Evolutionary conservation across 2,797 vertebrate genomes (phyloP).

Genomic region (Moxostoma hubbsi): DNA sequence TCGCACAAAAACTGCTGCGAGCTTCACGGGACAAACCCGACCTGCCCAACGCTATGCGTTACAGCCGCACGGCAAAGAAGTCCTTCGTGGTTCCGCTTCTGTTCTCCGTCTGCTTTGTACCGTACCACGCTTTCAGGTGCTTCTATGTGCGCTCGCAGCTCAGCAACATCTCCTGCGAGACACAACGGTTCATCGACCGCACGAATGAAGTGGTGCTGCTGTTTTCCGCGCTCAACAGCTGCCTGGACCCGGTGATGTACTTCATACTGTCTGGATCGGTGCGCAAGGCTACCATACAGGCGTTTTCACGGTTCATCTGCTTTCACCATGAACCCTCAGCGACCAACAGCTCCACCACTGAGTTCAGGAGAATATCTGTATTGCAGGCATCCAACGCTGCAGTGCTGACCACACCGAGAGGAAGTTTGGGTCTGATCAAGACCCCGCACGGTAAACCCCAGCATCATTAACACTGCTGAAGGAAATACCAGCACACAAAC

Average conservation of each 20-base stretch:
- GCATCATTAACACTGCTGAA: neutral
- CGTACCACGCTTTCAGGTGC: constrained; percentile 85
- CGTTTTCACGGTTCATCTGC: constrained; percentile 70
- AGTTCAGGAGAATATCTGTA: constrained; percentile 45
- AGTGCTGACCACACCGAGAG: neutral
- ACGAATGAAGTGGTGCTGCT: constrained; percentile 86
- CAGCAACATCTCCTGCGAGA: constrained; percentile 71
- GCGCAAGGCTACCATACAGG: constrained; percentile 81
- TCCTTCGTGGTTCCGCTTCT: constrained; percentile 91
- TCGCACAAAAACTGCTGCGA: constrained; percentile 80
- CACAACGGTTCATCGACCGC: constrained; percentile 75
- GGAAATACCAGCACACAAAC: neutral
- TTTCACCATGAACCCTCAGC: neutral
- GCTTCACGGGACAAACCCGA: constrained; percentile 79
- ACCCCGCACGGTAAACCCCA: neutral
- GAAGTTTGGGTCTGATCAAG: constrained; percentile 14
- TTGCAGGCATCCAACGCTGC: constrained; percentile 27
- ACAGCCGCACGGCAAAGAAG: constrained; percentile 82
- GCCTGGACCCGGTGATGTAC: constrained; percentile 93
- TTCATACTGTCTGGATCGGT: constrained; percentile 88
- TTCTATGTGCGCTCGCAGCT: constrained; percentile 87
- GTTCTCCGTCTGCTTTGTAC: constrained; percentile 91
- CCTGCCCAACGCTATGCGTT: constrained; percentile 83
- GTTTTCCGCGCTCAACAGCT: constrained; percentile 90
- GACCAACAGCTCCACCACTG: constrained; percentile 64